Base-by-base conservation (phyloP, 1,140 invertebrate genomes). In the Orussus abietinus region DNA sequence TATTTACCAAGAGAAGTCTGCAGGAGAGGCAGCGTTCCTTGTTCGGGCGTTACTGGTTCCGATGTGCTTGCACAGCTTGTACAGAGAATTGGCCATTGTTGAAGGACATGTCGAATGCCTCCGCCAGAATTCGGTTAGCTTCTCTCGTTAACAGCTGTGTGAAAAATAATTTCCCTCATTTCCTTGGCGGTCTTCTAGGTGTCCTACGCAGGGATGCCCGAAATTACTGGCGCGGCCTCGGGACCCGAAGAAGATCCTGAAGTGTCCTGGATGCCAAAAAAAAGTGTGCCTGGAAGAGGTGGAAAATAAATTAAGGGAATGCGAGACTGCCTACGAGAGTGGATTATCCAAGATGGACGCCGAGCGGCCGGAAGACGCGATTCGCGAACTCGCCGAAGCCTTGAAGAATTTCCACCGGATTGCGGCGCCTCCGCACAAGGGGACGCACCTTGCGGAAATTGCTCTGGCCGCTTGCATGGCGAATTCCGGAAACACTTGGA, bases 11-110 rank as follows among this genome's bases (percentile, higher is more conserved):
- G 47, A 78, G 78, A 31, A 70, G 56, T 12, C 55, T 78, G 5
- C 65, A 69, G n/a, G 80, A 87, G 11, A 69, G 91, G 1, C 79
- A 82, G 52, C 65, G 75, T 29, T 77, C 78, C 6, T 69, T 94
- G 1, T 64, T 70, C 3, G 81, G 80, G 7, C 79, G 89, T 32
- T 93, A 92, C 62, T 89, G 84, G 79, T 93, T 93, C 57, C 66
- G 76, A 12, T 93, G 90, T 53, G 65, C 74, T 21, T 93, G 90
- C 59, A 54, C 67, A 34, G 80, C 88, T 2, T 93, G 90, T 54
- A 63, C 64, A 29, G 77, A 88, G 42, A 77, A 91, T 61, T 92
- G 88, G 88, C 86, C 87, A 0, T 59, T 72, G 13, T 77, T 87
- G 42, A 77, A 81, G 28, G 75, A 80, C 41, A 74, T 86, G 59